phyloP scores from a whole-genome alignment of 2,888 invertebrate species.

The Athalia circularis region DNA sequence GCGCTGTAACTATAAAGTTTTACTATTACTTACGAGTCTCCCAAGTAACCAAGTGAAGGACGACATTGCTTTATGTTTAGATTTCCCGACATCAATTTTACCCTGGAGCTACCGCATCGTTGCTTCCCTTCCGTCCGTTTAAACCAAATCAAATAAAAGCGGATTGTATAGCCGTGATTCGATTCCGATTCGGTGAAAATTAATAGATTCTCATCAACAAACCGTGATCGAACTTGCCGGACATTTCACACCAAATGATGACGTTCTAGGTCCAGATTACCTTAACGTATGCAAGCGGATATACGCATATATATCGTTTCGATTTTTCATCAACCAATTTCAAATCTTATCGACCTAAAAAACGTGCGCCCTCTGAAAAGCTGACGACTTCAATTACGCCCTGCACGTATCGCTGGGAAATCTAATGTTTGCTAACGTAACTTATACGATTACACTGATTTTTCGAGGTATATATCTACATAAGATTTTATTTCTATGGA shows the following conservation, averaged over 20 bases:
- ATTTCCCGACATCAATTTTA: conserved; percentile 37
- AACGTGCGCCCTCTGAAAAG: background rate
- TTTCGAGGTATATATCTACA: conserved; percentile 5
- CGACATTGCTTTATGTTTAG: conserved; percentile 35
- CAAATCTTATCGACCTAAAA: background rate
- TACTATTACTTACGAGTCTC: background rate
- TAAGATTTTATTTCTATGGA: background rate
- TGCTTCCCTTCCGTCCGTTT: background rate
- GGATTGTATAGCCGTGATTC: conserved; percentile 15
- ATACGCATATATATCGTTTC: background rate
- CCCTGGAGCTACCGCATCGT: conserved; percentile 4
- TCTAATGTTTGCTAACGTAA: background rate
- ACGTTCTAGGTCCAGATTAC: conserved; percentile 11
- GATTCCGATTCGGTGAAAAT: conserved; percentile 21
- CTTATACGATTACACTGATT: background rate
- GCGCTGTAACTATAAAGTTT: background rate
- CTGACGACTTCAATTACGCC: background rate
- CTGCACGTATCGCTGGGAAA: background rate
- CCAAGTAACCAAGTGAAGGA: conserved; percentile 22
- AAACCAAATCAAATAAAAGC: conserved; percentile 33
- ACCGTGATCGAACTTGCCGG: background rate
- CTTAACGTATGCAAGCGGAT: background rate
- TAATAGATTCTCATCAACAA: conserved; percentile 37
- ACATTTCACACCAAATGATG: conserved; percentile 14
- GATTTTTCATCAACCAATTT: background rate